These are phyloP conservation scores for Drosophila lutescens DNA, from an alignment of 2,888 invertebrate genomes.

Conservation along the genomic window DNA sequence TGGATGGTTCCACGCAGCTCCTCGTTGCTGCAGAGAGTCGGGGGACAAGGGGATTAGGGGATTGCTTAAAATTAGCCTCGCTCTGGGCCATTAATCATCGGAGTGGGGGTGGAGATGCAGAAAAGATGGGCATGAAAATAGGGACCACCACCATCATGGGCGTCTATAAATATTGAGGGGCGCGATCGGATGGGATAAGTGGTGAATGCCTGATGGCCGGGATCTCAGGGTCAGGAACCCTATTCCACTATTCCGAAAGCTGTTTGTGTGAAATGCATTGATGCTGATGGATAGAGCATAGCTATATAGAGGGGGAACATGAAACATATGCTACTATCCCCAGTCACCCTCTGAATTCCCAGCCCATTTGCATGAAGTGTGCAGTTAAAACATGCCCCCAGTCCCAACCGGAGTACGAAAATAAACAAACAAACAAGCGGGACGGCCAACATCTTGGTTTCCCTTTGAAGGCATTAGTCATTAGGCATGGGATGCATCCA, in stretches of 20 bases:
- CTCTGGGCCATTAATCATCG: constrained; percentile 53
- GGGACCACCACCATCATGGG: constrained; percentile 43
- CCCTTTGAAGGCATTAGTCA: constrained; percentile 72
- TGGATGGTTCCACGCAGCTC: constrained; percentile 89
- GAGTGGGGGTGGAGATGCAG: constrained; percentile 15
- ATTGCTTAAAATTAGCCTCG: constrained; percentile 43
- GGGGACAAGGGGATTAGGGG: constrained; percentile 1
- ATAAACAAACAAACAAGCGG: constrained; percentile 65
- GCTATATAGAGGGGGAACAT: constrained; percentile 21
- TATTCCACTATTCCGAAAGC: constrained; percentile 54
- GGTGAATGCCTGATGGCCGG: constrained; percentile 13
- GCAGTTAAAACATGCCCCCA: constrained; percentile 36
- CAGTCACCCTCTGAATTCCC: constrained; percentile 7
- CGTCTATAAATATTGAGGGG: constrained; percentile 48
- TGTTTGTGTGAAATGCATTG: constrained; percentile 62
- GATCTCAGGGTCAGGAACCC: constrained; percentile 76
- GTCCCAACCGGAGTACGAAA: constrained; percentile 52
- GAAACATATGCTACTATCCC: constrained; percentile 41
- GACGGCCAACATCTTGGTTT: constrained; percentile 54
- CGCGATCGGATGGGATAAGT: constrained; percentile 37
- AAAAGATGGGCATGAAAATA: no score
- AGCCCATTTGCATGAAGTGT: constrained; percentile 68
- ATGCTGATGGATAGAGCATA: constrained; percentile 63
- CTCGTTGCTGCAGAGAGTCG: constrained; percentile 69
- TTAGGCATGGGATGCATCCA: constrained; percentile 49